phyloP scores from a whole-genome alignment of 2,797 vertebrate genomes.

The Dallia pectoralis region DNA sequence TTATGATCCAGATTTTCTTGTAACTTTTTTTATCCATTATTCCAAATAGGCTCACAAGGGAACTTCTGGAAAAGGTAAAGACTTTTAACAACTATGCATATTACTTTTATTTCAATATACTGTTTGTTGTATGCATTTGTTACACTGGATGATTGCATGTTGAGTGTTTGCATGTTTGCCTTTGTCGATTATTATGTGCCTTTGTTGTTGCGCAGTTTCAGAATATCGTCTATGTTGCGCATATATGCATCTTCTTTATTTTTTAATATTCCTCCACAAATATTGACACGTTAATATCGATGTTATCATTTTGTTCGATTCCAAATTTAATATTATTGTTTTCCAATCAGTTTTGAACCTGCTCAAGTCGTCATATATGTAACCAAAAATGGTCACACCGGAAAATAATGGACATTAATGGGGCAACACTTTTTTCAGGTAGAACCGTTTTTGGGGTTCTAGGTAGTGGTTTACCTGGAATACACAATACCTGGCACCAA shows the following conservation, averaged over 20 bases:
- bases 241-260: background rate
- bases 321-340: background rate
- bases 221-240: background rate
- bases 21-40: slow-evolving; percentile 4
- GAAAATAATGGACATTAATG: too few species aligned
- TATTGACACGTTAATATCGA: background rate
- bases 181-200: background rate
- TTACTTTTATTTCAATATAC: background rate
- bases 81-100: background rate
- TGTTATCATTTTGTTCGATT: background rate
- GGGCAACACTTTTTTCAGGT: too few species aligned
- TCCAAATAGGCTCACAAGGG: slow-evolving; percentile 37
- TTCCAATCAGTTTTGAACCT: background rate
- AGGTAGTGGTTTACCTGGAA: too few species aligned
- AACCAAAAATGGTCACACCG: too few species aligned
- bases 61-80: slow-evolving; percentile 53
- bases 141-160: background rate
- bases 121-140: background rate
- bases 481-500: too few species aligned
- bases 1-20: slow-evolving; percentile 13
- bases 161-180: background rate
- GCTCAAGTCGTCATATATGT: too few species aligned
- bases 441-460: too few species aligned
- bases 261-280: background rate
- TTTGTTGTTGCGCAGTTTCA: background rate